Evolutionary conservation across 2,888 invertebrate species (phyloP).

Genomic region (Meandrusa payeni): DNA sequence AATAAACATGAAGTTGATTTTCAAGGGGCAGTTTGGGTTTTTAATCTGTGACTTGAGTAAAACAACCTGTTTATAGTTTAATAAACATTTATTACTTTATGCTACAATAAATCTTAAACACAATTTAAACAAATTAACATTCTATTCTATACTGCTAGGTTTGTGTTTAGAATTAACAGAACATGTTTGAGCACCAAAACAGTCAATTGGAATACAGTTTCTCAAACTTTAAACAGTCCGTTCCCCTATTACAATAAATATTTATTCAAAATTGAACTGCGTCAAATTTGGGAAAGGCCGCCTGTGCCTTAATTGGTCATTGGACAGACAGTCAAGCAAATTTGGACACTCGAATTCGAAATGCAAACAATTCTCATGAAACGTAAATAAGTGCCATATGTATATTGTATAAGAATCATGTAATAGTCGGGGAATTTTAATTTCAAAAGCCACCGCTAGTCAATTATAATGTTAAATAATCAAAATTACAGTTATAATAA

Average conservation of each 20-base stretch:
- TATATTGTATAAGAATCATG: too few relatives aligned
- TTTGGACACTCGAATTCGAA: slow-evolving; percentile 1
- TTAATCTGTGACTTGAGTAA: too few relatives aligned
- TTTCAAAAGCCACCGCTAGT: slow-evolving; percentile 4
- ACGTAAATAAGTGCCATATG: not conserved
- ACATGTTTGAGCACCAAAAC: not conserved
- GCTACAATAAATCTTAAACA: slow-evolving; percentile 10
- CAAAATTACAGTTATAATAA: too few relatives aligned
- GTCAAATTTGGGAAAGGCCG: not conserved
- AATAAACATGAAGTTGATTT: too few relatives aligned
- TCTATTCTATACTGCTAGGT: not conserved
- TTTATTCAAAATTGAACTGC: not conserved
- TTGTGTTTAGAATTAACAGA: not conserved
- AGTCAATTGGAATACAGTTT: not conserved
- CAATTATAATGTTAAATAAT: slow-evolving; percentile 4
- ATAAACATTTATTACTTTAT: slow-evolving; percentile 6
- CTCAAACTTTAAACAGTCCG: too few relatives aligned
- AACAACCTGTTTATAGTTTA: not conserved
- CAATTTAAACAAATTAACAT: not conserved
- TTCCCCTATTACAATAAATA: not conserved
- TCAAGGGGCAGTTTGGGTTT: too few relatives aligned
- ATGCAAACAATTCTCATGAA: slow-evolving; percentile 1
- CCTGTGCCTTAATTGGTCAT: not conserved
- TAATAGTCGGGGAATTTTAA: too few relatives aligned
- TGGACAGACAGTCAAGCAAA: not conserved